Conservation (phyloP, 2,888 invertebrate genomes). For the Cheilosia vulpina region DNA sequence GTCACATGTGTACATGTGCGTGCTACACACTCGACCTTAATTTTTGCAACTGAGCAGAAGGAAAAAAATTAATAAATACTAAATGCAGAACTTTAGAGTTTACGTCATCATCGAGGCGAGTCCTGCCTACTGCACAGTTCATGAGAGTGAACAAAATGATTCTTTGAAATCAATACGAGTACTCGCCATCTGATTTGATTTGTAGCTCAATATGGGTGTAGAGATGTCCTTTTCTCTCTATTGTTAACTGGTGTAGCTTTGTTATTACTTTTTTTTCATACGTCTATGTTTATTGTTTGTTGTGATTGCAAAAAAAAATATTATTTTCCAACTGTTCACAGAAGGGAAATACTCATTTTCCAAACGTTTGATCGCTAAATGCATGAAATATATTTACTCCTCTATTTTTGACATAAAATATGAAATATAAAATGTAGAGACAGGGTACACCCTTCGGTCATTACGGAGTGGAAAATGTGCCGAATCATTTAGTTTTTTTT, state of each 20-base stretch:
- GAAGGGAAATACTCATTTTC: too few relatives aligned
- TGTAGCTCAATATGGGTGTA: not conserved
- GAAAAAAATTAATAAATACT: constrained; percentile 36
- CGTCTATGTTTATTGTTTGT: too few relatives aligned
- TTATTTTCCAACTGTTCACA: too few relatives aligned
- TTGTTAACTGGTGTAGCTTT: constrained; percentile 1
- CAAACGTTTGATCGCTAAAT: too few relatives aligned
- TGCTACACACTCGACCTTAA: constrained; percentile 72
- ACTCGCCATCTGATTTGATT: constrained; percentile 33
- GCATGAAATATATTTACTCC: too few relatives aligned
- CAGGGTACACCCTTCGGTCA: too few relatives aligned
- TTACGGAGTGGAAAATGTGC: too few relatives aligned
- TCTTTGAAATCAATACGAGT: constrained; percentile 43
- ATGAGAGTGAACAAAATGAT: constrained; percentile 37
- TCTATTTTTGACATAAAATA: too few relatives aligned
- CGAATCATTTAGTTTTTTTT: too few relatives aligned
- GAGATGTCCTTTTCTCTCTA: not conserved
- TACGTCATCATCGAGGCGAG: constrained; percentile 16
- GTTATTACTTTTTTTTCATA: not conserved
- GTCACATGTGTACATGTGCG: constrained; percentile 54
- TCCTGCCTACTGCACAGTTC: constrained; percentile 16
- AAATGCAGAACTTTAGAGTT: constrained; percentile 45
- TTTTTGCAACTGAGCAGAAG: constrained; percentile 45
- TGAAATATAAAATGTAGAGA: too few relatives aligned
- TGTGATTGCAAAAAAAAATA: too few relatives aligned